Evolutionary conservation across 2,113 vertebrate genomes (phyloP), one percentile per base, ranked within the genome.

Genomic region (Misgurnus anguillicaudatus): DNA sequence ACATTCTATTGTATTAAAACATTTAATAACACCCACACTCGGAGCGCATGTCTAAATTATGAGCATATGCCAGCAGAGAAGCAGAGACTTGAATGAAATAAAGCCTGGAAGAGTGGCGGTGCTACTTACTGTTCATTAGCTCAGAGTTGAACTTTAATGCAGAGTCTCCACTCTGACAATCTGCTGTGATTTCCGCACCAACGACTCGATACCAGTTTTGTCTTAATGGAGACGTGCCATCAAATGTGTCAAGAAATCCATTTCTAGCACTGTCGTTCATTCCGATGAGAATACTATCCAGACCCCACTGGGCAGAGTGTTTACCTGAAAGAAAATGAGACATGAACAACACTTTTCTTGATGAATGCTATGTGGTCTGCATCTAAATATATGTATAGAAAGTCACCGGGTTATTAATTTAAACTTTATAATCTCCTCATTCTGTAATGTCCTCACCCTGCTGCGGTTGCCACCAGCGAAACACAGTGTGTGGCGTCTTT

Each of bases 401-500:
- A 17, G 36, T 64, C n/a, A 16, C 36, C 6, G 36, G 9, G 17
- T 45, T 9, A 1, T 45, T 36, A 19, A 3, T 16, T 42, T 9
- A 19, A 16, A 47, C 9, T 2, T 9, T 67, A 17, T 67, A 19
- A 9, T n/a, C 4, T 51, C 14, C 51, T 17, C 38, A 19, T 69
- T 51, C 13, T 60, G 17, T 39, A 0, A 67, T n/a, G 41, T 51
- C 38, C 86, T 83, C 69, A 98, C 98, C 98, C 0, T 97, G 96
- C 4, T 96, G 95, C 0, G 98, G 96, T 83, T 99, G 98, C 97
- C 97, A 99, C 98, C 98, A 99, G 17, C 97, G 93, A 83, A 99
- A 98, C 6, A 96, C 94, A 0, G 97, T 99, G 75, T 95, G 93
- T 0, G 95, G 70, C 0, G 93, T 95, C 91, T 99, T 99, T 57